Evolutionary conservation across 2,113 vertebrate genomes (phyloP), one percentile per base, ranked within the genome.

Genomic region (Oxygymnocypris stewartii): DNA sequence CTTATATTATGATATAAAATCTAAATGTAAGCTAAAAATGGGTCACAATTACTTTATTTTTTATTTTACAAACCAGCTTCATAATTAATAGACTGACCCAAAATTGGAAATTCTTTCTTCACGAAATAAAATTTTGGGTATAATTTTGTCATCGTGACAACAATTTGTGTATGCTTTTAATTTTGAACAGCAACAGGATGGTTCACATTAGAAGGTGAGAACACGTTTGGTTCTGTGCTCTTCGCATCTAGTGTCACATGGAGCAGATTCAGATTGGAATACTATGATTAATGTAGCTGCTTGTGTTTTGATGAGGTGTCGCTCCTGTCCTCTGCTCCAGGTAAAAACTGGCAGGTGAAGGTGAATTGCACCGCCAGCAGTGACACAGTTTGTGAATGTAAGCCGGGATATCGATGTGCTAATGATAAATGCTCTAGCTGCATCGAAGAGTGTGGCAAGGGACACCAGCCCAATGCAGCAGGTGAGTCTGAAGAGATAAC

Each of bases 331-430:
- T 61, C 35, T 16, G 4, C 25, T 42, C 4, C 63, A 87, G 88
- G 5, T 78, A 14, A 54, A 54, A 20, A 28, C 12, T 20, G 23
- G 54, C 69, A 25, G 20, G 74, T 87, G n/a, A 85, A 87, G 31
- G 23, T 4, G 25, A 37, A 3, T 0, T 89, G 88, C 63, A 85
- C 74, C 4, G 28, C 74, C 47, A 35, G 44, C 51, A 13, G 13
- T 1, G 35, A 89, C 4, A 87, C 88, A 4, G 63, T 87, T 65
- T 89, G 88, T 57, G 88, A 85, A n/a, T 89, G 88, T 74, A 35
- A 1, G 3, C 2, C 89, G 1, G 94, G 94, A 40, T 87, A 89
- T 25, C 3, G 0, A 37, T 95, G 95, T 77, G 93, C 90, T 0
- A 4, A 94, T 13, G 1, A 0, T 0, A 0, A 0, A 0, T 95